Conservation (phyloP, 1,140 invertebrate genomes). For the Doryteuthis pealeii region DNA sequence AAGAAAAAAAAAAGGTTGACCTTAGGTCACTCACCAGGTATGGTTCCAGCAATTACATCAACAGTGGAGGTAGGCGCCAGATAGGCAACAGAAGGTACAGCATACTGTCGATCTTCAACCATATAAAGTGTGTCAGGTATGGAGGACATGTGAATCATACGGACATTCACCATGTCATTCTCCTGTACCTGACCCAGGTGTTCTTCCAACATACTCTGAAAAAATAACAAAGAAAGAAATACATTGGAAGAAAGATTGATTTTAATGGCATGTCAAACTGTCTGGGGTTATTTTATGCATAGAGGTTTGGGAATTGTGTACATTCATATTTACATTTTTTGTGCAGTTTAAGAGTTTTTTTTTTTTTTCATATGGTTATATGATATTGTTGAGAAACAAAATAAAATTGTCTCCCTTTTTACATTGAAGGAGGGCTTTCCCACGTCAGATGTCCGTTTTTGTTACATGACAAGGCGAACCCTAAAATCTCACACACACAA, state of each 20-base stretch:
- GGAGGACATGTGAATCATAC: slow-evolving; percentile 62
- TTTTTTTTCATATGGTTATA: not conserved
- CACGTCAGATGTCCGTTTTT: too few relatives aligned
- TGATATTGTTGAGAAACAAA: not conserved
- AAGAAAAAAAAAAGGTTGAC: too few relatives aligned
- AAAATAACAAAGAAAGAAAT: slow-evolving; percentile 22
- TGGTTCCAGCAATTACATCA: slow-evolving; percentile 66
- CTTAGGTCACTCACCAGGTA: slow-evolving; percentile 58
- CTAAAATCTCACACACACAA: too few relatives aligned
- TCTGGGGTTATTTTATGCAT: too few relatives aligned
- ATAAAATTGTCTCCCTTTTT: too few relatives aligned
- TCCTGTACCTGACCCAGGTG: slow-evolving; percentile 73
- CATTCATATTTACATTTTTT: too few relatives aligned
- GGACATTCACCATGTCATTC: slow-evolving; percentile 73
- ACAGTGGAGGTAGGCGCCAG: slow-evolving; percentile 53
- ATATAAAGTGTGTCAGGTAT: slow-evolving; percentile 94
- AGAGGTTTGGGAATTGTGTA: too few relatives aligned
- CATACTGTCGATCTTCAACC: slow-evolving; percentile 68
- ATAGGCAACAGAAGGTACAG: slow-evolving; percentile 30
- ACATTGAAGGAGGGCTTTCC: too few relatives aligned
- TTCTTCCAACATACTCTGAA: slow-evolving; percentile 77
- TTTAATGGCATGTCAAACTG: too few relatives aligned
- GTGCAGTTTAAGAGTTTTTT: not conserved
- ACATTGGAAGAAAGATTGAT: too few relatives aligned
- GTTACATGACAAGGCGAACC: too few relatives aligned